phyloP scores from a whole-genome alignment of 2,888 invertebrate genomes.

The Macrophya annulata region DNA sequence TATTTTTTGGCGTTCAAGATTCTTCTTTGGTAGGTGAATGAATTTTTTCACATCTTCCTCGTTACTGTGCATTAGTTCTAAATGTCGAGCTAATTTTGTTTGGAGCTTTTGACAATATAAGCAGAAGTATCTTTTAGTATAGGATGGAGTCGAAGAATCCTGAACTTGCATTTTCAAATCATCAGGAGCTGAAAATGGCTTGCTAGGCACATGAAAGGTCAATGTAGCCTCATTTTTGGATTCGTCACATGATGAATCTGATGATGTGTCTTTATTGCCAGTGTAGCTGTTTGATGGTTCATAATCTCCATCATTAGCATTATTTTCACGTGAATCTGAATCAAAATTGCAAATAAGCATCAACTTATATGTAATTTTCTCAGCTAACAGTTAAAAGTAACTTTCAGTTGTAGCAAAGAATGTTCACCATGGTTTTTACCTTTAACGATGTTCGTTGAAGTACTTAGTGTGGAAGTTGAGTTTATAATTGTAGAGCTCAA shows the following conservation, averaged over 20 bases:
- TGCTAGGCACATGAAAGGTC: not conserved
- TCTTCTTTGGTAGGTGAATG: constrained; percentile 42
- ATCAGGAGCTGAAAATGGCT: not conserved
- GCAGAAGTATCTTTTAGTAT: constrained; percentile 60
- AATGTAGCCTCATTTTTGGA: not conserved
- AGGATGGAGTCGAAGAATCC: not conserved
- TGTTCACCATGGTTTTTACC: not conserved
- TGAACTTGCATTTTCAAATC: not conserved
- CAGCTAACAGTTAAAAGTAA: not conserved
- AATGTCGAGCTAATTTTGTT: constrained; percentile 59
- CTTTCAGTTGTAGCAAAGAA: not conserved
- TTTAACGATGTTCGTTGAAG: not conserved
- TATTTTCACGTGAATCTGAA: not conserved
- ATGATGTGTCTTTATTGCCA: not conserved
- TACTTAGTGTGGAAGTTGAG: not conserved
- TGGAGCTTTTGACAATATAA: constrained; percentile 58
- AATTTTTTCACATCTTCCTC: constrained; percentile 60
- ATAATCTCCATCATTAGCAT: not conserved
- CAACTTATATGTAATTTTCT: not conserved
- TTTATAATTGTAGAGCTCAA: not conserved
- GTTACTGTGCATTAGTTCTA: constrained; percentile 52
- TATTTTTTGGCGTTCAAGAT: constrained; percentile 50
- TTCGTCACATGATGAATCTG: not conserved
- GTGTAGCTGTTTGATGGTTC: not conserved
- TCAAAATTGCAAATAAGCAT: not conserved